A percentile compares a stretch with the other conserved stretches of the same genome.
Evolutionary conservation across 2,113 vertebrate species (phyloP).

Genomic region (Myxocyprinus asiaticus): DNA sequence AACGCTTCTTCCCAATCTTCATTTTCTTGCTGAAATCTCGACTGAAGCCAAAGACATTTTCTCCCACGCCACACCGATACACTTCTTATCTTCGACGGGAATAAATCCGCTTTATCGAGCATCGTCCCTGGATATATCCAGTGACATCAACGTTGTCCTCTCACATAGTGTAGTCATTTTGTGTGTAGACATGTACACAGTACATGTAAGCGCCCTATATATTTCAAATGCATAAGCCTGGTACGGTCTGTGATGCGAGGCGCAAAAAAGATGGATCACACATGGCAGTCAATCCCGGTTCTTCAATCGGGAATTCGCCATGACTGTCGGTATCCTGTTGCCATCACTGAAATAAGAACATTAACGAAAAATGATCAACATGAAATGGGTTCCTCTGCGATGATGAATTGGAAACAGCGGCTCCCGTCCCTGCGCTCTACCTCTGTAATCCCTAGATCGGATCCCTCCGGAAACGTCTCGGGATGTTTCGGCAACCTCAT

Average conservation of each 20-base stretch:
- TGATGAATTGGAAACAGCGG: constrained; percentile 48
- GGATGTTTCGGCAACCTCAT: constrained; percentile 41
- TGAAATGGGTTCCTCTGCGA: constrained; percentile 48
- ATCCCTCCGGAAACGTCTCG: constrained; percentile 49
- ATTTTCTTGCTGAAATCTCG: constrained; percentile 46
- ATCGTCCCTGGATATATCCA: constrained; percentile 46
- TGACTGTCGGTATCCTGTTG: constrained; percentile 40
- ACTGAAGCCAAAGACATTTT: constrained; percentile 47
- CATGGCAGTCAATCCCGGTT: constrained; percentile 23
- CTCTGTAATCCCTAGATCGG: constrained; percentile 49
- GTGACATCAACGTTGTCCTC: constrained; percentile 35
- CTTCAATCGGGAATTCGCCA: constrained; percentile 32
- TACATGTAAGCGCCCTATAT: constrained; percentile 57
- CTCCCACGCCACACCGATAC: constrained; percentile 48
- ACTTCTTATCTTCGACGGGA: constrained; percentile 38
- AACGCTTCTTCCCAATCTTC: constrained; percentile 56
- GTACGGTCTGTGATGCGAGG: constrained; percentile 38
- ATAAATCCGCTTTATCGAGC: constrained; percentile 38
- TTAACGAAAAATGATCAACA: constrained; percentile 16
- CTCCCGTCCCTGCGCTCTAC: constrained; percentile 50
- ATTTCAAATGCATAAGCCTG: constrained; percentile 52
- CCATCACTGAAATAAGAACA: constrained; percentile 36
- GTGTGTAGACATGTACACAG: constrained; percentile 53
- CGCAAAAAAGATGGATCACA: constrained; percentile 31
- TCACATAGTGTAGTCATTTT: constrained; percentile 52